Conservation (phyloP, 2,113 vertebrate species). For the Pristiophorus japonicus region DNA sequence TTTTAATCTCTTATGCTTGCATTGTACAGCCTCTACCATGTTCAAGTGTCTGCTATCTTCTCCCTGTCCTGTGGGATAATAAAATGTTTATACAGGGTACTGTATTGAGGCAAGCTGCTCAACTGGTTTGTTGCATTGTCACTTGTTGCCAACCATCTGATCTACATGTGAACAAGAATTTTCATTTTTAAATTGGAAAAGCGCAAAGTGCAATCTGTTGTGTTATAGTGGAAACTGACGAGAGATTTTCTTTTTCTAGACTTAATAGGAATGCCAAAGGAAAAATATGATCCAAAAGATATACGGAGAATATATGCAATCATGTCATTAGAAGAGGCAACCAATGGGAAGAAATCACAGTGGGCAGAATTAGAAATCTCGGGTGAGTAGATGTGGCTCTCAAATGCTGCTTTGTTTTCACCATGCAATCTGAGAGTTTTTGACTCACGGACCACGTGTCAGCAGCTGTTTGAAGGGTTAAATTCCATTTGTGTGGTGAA, state of each 20-base stretch:
- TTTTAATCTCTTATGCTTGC: not conserved
- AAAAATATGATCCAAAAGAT: conserved; percentile 99
- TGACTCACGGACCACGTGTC: not conserved
- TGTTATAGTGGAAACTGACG: not conserved
- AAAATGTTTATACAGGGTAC: too few species aligned
- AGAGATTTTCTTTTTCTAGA: conserved; percentile 58
- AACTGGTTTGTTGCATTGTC: not conserved
- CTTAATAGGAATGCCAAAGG: conserved; percentile 98
- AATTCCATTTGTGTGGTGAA: not conserved
- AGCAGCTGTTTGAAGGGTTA: not conserved
- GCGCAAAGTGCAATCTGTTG: not conserved
- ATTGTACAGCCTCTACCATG: not conserved
- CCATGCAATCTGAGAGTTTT: not conserved
- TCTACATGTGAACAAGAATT: not conserved
- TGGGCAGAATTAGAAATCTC: conserved; percentile 97
- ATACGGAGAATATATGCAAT: conserved; percentile 97
- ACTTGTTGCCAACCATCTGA: not conserved
- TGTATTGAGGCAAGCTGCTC: too few species aligned
- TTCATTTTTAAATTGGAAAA: not conserved
- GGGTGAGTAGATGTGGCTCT: conserved; percentile 62
- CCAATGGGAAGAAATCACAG: conserved; percentile 92
- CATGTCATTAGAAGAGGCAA: conserved; percentile 95
- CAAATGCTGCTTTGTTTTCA: not conserved
- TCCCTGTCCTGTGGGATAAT: not conserved
- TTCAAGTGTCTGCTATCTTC: too few species aligned